These are phyloP conservation scores for Latrodectus geometricus DNA, from an alignment of 1,140 invertebrate species.

Conservation along the genomic window DNA sequence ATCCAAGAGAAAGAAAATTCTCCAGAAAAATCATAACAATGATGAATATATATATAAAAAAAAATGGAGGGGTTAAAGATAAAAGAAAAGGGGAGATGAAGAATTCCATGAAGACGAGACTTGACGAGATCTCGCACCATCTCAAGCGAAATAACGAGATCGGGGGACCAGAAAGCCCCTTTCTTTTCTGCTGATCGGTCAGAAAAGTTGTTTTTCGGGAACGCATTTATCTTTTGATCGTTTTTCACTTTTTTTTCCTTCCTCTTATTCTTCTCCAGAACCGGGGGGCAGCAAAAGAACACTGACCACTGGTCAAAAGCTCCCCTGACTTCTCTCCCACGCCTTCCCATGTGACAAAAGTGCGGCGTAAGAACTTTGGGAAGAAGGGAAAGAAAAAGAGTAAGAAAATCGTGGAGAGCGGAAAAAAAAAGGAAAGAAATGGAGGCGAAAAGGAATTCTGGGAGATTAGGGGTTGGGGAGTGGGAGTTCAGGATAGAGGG, in stretches of 20 bases:
- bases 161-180: slow-evolving; percentile 32
- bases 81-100: not conserved
- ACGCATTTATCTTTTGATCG: slow-evolving; percentile 62
- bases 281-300: not conserved
- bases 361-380: slow-evolving; percentile 52
- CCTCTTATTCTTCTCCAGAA: not conserved
- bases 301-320: slow-evolving; percentile 59
- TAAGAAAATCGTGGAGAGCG: not conserved
- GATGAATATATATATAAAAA: slow-evolving; percentile 14
- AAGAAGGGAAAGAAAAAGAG: not conserved
- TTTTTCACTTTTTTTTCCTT: slow-evolving; percentile 29
- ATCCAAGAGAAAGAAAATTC: not conserved
- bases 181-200: slow-evolving; percentile 60
- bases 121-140: slow-evolving; percentile 59
- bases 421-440: slow-evolving; percentile 4
- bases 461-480: slow-evolving; percentile 27
- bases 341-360: slow-evolving; percentile 56
- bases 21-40: not conserved
- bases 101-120: slow-evolving; percentile 42
- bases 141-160: slow-evolving; percentile 61
- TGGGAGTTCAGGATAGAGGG: not conserved
- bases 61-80: not conserved
- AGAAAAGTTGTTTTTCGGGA: slow-evolving; percentile 61
- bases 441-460: slow-evolving; percentile 20
- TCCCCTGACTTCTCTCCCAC: slow-evolving; percentile 3